Evolutionary conservation across 2,888 invertebrate genomes (phyloP), one percentile per base, ranked within the genome.

Genomic region (Apantesis nais): DNA sequence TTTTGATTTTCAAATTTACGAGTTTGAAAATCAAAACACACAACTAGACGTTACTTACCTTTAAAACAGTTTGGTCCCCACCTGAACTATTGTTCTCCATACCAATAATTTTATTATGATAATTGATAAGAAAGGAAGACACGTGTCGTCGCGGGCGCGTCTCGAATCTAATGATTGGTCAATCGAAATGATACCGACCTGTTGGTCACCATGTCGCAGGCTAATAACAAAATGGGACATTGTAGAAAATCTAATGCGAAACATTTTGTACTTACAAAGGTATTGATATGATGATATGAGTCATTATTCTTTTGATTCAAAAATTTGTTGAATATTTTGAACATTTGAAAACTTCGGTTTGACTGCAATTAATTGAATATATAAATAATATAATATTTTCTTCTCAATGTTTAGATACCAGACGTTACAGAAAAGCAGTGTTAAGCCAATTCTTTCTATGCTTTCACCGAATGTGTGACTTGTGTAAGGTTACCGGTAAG

Each of bases 121-220:
- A 66, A 34, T 41, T 44, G 61, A 63, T 19, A 34, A 58, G 62
- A 31, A 39, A 16, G 11, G 62, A 31, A 44, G 58, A 44, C 62
- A 67, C 70, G 70, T 71, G 66, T 34, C 41, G 52, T 37, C 29
- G 16, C n/a, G 14, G 8, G 29, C 62, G 62, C 66, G 55, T 4
- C 55, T 25, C 67, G 25, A 22, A 34, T 44, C 58, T 44, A 69
- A 69, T 69, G 69, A 65, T n/a, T 60, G 61, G 48, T 29, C 69
- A 65, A 39, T 58, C 22, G n/a, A 34, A 60, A 67, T 55, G 16
- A 25, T 55, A 16, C 29, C 34, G 19, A n/a, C 55, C 58, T 55
- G n/a, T 31, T 58, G 41, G 52, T 31, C n/a, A 25, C 7, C 34
- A 14, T 34, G 65, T 34, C 65, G n/a, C 34, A 52, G 48, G 19